These are phyloP conservation scores for Caenorhabditis becei DNA, from an alignment of 2,888 invertebrate genomes.

Conservation along the genomic window DNA sequence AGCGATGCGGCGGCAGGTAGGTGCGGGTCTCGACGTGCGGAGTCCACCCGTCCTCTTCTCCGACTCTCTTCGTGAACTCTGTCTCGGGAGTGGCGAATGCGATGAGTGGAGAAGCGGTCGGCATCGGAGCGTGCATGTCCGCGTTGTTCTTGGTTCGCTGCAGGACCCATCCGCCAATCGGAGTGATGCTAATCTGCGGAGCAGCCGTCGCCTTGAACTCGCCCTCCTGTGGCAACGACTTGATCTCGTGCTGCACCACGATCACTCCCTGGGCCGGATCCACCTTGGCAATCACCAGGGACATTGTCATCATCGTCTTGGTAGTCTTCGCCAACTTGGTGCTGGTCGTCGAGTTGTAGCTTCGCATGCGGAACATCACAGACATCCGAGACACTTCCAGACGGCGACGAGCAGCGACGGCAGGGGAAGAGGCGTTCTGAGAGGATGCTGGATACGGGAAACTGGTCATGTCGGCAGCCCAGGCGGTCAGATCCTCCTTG, in stretches of 20 bases:
- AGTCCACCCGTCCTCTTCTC: slow-evolving; percentile 56
- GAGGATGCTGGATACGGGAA: slow-evolving; percentile 32
- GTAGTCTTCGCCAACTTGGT: slow-evolving; percentile 45
- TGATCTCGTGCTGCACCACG: slow-evolving; percentile 63
- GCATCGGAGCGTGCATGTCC: slow-evolving; percentile 70
- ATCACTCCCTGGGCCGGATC: slow-evolving; percentile 58
- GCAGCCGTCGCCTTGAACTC: slow-evolving; percentile 38
- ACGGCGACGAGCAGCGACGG: slow-evolving; percentile 32
- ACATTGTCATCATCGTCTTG: slow-evolving; percentile 27
- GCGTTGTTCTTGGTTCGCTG: slow-evolving; percentile 69
- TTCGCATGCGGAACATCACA: slow-evolving; percentile 63
- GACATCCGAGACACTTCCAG: slow-evolving; percentile 62
- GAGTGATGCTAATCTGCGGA: slow-evolving; percentile 54
- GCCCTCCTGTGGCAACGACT: slow-evolving; percentile 26
- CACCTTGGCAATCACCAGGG: slow-evolving; percentile 61
- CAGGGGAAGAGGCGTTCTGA: slow-evolving; percentile 45
- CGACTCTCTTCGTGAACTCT: slow-evolving; percentile 7
- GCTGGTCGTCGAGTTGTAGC: slow-evolving; percentile 39
- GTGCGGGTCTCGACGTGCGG: slow-evolving; percentile 82
- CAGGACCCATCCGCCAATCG: slow-evolving; percentile 40
- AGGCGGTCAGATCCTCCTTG: slow-evolving; percentile 75
- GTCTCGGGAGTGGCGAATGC: slow-evolving; percentile 33
- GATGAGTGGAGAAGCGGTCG: slow-evolving; percentile 63
- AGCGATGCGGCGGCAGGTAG: slow-evolving; percentile 93
- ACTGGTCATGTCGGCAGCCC: slow-evolving; percentile 77